Conservation (phyloP, 1,140 invertebrate species). For the Pseudomyrmex pallidus region DNA sequence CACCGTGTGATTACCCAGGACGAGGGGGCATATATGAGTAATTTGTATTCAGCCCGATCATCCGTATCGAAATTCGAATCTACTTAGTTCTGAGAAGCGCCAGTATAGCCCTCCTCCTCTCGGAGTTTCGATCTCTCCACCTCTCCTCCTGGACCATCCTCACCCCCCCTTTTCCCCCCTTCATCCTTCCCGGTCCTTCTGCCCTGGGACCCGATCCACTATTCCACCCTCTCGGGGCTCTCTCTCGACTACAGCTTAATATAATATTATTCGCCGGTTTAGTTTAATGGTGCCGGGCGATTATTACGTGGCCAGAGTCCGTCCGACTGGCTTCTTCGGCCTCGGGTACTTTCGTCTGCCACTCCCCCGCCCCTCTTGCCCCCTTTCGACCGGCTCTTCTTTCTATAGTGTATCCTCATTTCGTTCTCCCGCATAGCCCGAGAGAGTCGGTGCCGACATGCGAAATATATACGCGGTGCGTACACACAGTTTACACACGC, state of each 20-base stretch:
- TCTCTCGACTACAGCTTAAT: slow-evolving; percentile 81
- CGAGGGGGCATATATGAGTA: slow-evolving; percentile 84
- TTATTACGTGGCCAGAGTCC: slow-evolving; percentile 82
- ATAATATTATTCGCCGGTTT: slow-evolving; percentile 86
- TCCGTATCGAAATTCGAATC: slow-evolving; percentile 86
- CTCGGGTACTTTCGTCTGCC: slow-evolving; percentile 72
- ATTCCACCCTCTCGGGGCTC: slow-evolving; percentile 70
- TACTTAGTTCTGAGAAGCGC: slow-evolving; percentile 85
- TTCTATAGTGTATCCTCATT: slow-evolving; percentile 23
- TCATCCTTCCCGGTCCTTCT: slow-evolving; percentile 50
- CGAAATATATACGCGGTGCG: slow-evolving; percentile 37
- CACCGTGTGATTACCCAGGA: slow-evolving; percentile 84
- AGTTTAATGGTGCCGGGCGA: slow-evolving; percentile 85
- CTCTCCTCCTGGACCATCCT: slow-evolving; percentile 11
- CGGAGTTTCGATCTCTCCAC: slow-evolving; percentile 64
- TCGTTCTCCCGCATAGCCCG: slow-evolving; percentile 21
- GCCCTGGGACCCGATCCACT: slow-evolving; percentile 68
- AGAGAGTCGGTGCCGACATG: not conserved
- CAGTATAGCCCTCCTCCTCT: slow-evolving; percentile 68
- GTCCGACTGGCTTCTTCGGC: slow-evolving; percentile 76
- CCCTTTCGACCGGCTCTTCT: slow-evolving; percentile 45
- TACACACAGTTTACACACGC: not conserved
- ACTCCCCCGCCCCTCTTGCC: slow-evolving; percentile 56
- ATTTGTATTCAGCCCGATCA: slow-evolving; percentile 86
- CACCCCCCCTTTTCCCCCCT: slow-evolving; percentile 53